Conservation (phyloP, 2,113 vertebrate genomes). For the Fulica atra region DNA sequence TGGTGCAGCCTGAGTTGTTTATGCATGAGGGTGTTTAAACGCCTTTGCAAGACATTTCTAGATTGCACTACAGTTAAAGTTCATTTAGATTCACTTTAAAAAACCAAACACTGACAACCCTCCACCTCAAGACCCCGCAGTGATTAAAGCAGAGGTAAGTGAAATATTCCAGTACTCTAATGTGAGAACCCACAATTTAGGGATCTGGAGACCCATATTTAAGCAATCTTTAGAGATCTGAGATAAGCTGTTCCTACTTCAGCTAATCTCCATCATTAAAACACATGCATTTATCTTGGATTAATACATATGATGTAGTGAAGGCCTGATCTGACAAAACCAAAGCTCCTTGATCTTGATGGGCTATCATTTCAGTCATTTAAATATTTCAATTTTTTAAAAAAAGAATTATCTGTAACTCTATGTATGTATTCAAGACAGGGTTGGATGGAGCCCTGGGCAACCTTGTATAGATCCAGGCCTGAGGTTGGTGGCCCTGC, state of each 20-base stretch:
- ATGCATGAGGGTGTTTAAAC: not conserved
- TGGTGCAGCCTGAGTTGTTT: not conserved
- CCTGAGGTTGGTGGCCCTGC: too few species aligned
- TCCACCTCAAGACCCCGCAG: rapidly evolving
- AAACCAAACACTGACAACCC: not conserved
- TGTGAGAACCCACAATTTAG: not conserved
- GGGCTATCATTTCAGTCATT: not conserved
- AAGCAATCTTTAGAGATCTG: not conserved
- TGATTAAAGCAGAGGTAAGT: not conserved
- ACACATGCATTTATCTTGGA: not conserved
- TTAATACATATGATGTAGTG: rapidly evolving
- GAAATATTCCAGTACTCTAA: not conserved
- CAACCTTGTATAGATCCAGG: too few species aligned
- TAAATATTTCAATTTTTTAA: not conserved
- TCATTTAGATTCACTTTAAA: not conserved
- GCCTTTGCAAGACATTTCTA: not conserved
- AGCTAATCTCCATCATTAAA: not conserved
- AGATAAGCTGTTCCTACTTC: not conserved
- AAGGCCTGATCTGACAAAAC: not conserved
- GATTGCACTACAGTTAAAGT: not conserved
- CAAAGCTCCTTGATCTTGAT: not conserved
- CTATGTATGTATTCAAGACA: not conserved
- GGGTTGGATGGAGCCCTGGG: too few species aligned
- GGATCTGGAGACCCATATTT: not conserved
- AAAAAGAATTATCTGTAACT: not conserved